A percentile compares a stretch with the other conserved stretches of the same genome.
phyloP scores from a whole-genome alignment of 2,888 invertebrate species.

The Caprella mutica region DNA sequence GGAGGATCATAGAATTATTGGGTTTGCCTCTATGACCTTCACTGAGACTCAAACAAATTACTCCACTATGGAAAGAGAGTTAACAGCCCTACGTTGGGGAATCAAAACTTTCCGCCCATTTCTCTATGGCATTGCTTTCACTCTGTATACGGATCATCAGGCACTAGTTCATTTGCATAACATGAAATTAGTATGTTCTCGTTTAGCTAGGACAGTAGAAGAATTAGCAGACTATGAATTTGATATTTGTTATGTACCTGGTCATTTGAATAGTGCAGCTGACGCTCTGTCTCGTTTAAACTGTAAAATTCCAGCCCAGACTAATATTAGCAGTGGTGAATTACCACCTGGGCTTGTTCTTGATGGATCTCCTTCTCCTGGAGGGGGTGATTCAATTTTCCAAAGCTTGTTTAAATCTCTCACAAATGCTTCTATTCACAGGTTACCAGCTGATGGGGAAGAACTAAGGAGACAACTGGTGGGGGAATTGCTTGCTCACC shows the following conservation, averaged over 20 bases:
- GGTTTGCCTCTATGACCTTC: constrained; percentile 2
- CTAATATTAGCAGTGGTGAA: neutral
- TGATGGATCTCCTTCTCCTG: neutral
- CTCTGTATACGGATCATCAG: neutral
- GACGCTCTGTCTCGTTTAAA: neutral
- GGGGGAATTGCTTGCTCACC: neutral
- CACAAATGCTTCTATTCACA: neutral
- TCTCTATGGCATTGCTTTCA: neutral
- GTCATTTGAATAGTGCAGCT: neutral
- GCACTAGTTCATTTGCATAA: neutral
- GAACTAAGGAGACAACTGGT: neutral
- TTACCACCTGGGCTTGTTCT: neutral
- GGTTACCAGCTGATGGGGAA: neutral
- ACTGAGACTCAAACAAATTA: neutral
- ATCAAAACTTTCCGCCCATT: neutral
- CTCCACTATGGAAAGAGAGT: neutral
- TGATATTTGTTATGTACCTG: neutral
- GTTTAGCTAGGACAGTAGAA: neutral
- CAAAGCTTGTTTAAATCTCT: neutral
- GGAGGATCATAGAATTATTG: neutral
- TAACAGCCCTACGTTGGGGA: neutral
- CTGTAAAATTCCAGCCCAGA: neutral
- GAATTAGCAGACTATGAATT: neutral
- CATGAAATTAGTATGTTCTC: neutral
- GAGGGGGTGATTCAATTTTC: neutral